Conservation (phyloP, 2,113 vertebrate genomes). For the Propithecus coquereli region DNA sequence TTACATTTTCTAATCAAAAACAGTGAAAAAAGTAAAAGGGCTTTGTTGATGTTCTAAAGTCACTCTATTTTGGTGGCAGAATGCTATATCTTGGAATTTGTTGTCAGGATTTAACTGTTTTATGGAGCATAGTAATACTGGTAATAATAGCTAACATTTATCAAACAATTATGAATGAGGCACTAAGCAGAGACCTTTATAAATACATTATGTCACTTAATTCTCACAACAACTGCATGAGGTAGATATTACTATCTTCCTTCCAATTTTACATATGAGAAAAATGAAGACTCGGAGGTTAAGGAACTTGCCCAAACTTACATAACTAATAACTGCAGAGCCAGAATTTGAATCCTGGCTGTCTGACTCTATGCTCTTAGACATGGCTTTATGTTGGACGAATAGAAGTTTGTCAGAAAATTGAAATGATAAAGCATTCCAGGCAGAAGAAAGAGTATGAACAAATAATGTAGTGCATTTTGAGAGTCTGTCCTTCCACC, state of each 20-base stretch:
- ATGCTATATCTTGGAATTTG: background rate
- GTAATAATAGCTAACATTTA: background rate
- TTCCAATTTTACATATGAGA: background rate
- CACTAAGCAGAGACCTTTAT: background rate
- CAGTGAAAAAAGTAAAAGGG: background rate
- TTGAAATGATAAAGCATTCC: background rate
- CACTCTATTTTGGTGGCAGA: background rate
- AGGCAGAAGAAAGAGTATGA: background rate
- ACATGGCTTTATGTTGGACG: background rate
- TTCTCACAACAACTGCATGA: background rate
- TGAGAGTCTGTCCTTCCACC: background rate
- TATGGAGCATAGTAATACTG: background rate
- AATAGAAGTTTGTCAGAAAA: background rate
- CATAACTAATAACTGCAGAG: background rate
- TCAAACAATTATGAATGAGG: background rate
- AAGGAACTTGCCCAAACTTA: background rate
- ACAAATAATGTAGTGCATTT: background rate
- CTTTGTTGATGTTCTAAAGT: background rate
- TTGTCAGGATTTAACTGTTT: background rate
- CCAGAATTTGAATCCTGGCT: background rate
- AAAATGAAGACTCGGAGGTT: background rate
- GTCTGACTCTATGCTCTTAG: background rate
- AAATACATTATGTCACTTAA: background rate
- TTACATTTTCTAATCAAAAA: background rate
- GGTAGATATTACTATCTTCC: background rate